Evolutionary conservation across 2,888 invertebrate genomes (phyloP).

Genomic region (Scotopteryx bipunctaria): DNA sequence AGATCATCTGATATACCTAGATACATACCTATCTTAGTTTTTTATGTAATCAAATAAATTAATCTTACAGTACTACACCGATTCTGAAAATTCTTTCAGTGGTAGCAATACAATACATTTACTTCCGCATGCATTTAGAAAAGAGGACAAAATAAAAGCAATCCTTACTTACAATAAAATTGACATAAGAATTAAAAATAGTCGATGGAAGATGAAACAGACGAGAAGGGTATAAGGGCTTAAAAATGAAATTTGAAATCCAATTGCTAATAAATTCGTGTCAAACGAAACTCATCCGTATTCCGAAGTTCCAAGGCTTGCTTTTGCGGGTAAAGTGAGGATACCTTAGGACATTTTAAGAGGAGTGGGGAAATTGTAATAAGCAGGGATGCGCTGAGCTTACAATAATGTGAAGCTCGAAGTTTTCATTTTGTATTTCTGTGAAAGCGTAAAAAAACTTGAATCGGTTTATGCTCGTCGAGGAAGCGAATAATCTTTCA

Average conservation of each 20-base stretch:
- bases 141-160: too few species aligned
- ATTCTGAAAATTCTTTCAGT: too few species aligned
- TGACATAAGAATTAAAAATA: constrained; percentile 1
- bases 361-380: constrained; percentile 7
- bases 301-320: neutral
- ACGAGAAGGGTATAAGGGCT: neutral
- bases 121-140: too few species aligned
- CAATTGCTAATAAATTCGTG: neutral
- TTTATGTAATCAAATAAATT: too few species aligned
- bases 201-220: neutral
- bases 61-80: too few species aligned
- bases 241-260: constrained; percentile 5
- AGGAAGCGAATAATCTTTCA: neutral
- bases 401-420: constrained; percentile 5
- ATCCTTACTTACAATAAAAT: neutral
- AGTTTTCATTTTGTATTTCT: constrained; percentile 8
- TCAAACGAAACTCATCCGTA: neutral
- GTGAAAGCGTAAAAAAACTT: neutral
- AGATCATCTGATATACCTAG: too few species aligned
- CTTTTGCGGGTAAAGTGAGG: neutral
- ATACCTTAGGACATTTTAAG: neutral
- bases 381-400: constrained; percentile 7
- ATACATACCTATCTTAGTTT: too few species aligned
- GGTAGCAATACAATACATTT: too few species aligned
- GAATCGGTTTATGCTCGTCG: neutral